Base-by-base conservation (phyloP, 2,113 vertebrate genomes). In the Heterotis niloticus region DNA sequence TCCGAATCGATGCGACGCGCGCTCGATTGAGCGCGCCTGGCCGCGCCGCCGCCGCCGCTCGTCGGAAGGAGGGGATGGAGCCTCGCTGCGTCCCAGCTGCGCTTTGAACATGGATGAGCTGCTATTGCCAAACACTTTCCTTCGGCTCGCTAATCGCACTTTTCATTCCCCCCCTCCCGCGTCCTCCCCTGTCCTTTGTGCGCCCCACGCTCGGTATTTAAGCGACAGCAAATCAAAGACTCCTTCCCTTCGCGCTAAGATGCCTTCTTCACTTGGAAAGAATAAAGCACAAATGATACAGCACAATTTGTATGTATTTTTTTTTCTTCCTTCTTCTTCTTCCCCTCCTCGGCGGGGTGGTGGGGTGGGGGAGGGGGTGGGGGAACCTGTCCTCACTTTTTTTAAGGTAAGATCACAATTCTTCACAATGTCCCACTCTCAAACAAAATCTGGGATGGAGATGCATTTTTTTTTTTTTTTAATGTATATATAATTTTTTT, bases 21-120 rank as follows among this genome's bases (percentile, higher is more conserved):
- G 94, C 92, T 96, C 94, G 95, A 96, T 96, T 96, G 94, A 88
- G 93, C 91, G 90, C 93, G 91, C 95, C 96, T 96, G 91, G 92
- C 92, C 90, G 93, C 91, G 93, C 91, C 90, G 91, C 92, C 91
- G 93, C 91, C 90, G 91, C 92, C 91, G 92, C 88, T 88, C 88
- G 90, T 88, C 85, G 90, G 87, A 87, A 90, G 84, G 87, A 88
- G 90, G 88, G 89, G 90, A 87, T 80, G 89, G 91, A 90, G 89
- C 88, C 82, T 82, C 82, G 84, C 82, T 86, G 86, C 78, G 87
- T 85, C 83, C 86, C 89, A 89, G 87, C 87, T 91, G 92, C 90
- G 89, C 85, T 87, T 86, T 89, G 90, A 90, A 90, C 93, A 87
- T 87, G 91, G 89, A 91, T 88, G 87, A 88, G 86, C 81, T 90